Evolutionary conservation across 2,888 invertebrate species (phyloP).

Genomic region (Caenorhabditis sp.): DNA sequence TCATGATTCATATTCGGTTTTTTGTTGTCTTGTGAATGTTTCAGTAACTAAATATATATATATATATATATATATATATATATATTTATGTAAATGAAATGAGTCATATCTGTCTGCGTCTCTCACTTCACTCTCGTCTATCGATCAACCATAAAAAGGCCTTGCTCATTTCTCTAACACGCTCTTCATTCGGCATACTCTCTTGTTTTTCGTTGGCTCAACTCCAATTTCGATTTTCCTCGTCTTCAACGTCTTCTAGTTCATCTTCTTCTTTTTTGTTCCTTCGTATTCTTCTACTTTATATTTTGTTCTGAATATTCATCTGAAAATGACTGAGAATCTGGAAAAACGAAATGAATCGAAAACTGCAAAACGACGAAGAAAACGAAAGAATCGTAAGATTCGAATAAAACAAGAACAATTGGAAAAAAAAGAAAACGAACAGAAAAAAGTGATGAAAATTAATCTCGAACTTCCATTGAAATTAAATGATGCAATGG

Average conservation of each 20-base stretch:
- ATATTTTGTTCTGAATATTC: slow-evolving; percentile 5
- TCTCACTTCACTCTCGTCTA: too few species aligned
- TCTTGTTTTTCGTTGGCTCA: not conserved
- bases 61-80: too few species aligned
- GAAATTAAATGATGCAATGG: not conserved
- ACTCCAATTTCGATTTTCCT: slow-evolving; percentile 5
- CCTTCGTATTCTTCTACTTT: slow-evolving; percentile 3
- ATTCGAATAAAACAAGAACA: not conserved
- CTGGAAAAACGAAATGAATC: not conserved
- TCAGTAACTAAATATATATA: too few species aligned
- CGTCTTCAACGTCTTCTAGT: slow-evolving; percentile 5
- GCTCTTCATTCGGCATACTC: slow-evolving; percentile 4
- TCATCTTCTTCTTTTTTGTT: not conserved
- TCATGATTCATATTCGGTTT: too few species aligned
- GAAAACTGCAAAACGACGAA: not conserved
- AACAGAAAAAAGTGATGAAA: not conserved
- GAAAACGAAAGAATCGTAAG: not conserved
- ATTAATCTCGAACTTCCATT: not conserved
- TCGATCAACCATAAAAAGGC: not conserved
- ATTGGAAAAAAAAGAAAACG: not conserved
- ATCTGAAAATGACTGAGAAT: not conserved
- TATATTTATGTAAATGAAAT: too few species aligned
- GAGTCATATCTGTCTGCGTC: not conserved
- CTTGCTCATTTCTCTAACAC: slow-evolving; percentile 6
- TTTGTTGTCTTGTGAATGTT: too few species aligned